These are phyloP conservation scores for Sitophilus oryzae DNA, from an alignment of 1,140 invertebrate species.

Conservation along the genomic window DNA sequence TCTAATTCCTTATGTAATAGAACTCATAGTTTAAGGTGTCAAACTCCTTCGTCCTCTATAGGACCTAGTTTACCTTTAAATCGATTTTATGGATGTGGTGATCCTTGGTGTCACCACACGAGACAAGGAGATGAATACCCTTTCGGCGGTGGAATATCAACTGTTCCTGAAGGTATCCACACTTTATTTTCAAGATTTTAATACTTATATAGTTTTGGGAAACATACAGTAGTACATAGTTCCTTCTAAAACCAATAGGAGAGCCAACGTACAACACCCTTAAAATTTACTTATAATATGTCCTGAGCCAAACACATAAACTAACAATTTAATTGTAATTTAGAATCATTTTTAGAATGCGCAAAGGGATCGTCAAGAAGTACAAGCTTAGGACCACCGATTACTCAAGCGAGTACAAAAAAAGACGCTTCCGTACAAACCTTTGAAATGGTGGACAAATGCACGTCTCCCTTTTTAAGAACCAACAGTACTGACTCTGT, in stretches of 20 bases:
- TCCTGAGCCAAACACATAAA: constrained; percentile 36
- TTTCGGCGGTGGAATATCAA: constrained; percentile 36
- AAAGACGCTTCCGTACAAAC: constrained; percentile 53
- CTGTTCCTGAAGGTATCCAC: constrained; percentile 46
- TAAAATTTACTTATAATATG: no score
- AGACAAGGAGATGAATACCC: constrained; percentile 34
- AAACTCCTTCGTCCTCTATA: constrained; percentile 31
- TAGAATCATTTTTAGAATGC: constrained; percentile 7
- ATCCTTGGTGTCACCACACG: constrained; percentile 43
- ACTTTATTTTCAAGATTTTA: no score
- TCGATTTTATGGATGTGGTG: constrained; percentile 39
- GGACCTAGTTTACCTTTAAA: constrained; percentile 9
- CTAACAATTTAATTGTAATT: no score
- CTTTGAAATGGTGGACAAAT: constrained; percentile 46
- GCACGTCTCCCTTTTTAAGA: constrained; percentile 38
- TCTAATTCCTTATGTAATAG: constrained; percentile 26
- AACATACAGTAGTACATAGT: no score
- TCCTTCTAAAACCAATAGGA: no score
- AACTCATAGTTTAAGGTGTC: constrained; percentile 42
- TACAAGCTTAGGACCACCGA: constrained; percentile 25
- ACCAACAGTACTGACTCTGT: constrained; percentile 19
- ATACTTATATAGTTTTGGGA: neutral
- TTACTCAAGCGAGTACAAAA: constrained; percentile 22
- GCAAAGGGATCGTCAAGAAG: constrained; percentile 13
- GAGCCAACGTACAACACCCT: neutral